Base-by-base conservation (phyloP, 2,888 invertebrate species). In the Cataglyphis livida region DNA sequence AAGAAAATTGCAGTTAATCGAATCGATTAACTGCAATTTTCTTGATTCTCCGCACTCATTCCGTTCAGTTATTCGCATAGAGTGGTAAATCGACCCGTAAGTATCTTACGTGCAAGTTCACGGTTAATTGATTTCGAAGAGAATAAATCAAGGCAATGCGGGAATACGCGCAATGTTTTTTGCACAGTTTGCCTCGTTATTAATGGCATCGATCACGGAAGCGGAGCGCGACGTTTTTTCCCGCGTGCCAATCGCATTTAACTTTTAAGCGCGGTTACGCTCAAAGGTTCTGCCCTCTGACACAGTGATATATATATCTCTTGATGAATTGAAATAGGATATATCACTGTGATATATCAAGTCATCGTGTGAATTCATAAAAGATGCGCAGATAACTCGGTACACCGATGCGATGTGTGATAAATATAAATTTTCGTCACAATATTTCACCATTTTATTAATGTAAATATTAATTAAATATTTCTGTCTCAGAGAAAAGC, bases 241-340 rank as follows among this genome's bases (percentile, higher is more conserved):
- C 51, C 51, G 51, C 35, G 18, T 57, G 38, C 15, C 21, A 18
- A 64, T 41, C 44, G 44, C 70, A 25, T 79, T 79, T 59, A 79
- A 79, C 44, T 79, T 71, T 79, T 70, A 71, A 59, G 59, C 59
- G 59, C 44, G 44, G 18, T 25, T 57, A 70, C 57, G 54, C 57
- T 41, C 78, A 32, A 70, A 44, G 32, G 59, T 59, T 44, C n/a
- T 61, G 41, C n/a, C 25, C 71, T 7, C 71, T 71, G 78, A 79
- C 71, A 71, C 71, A 79, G 44, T 71, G 59, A 71, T 71, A 61
- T 32, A 61, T 32, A 35, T 12, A 71, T 71, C 44, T 32, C 59
- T 79, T 79, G 78, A 79, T 79, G 71, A 71, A 79, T 79, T 79
- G 78, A 79, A 79, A 71, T 71, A 35, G 59, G 35, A 79, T 79